These are phyloP conservation scores for Meloidogyne floridensis DNA, from an alignment of 1,140 invertebrate genomes.

Conservation along the genomic window DNA sequence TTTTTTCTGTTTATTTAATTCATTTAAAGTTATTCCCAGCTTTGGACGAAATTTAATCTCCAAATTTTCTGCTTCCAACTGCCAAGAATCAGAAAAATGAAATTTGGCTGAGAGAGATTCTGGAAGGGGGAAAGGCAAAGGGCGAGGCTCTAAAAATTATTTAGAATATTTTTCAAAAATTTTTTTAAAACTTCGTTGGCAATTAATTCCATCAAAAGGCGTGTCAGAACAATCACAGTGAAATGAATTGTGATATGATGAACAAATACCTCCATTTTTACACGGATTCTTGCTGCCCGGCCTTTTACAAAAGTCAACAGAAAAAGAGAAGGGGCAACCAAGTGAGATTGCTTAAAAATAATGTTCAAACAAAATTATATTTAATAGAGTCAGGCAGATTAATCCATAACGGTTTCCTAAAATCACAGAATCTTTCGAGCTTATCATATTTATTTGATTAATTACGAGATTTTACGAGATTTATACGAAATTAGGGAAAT, in stretches of 20 bases:
- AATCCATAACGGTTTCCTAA: too few relatives aligned
- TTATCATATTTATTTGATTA: too few relatives aligned
- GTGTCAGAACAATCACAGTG: constrained; percentile 91
- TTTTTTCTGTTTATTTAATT: constrained; percentile 71
- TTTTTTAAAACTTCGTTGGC: constrained; percentile 78
- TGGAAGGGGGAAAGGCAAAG: constrained; percentile 18
- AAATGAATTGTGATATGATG: constrained; percentile 92
- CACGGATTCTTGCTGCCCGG: constrained; percentile 85
- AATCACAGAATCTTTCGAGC: too few relatives aligned
- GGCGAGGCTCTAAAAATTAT: constrained; percentile 10
- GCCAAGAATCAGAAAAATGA: constrained; percentile 45
- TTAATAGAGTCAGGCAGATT: too few relatives aligned
- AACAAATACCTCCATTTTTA: constrained; percentile 83
- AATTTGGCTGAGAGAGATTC: not conserved
- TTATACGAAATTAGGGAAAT: too few relatives aligned
- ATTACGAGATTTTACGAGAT: too few relatives aligned
- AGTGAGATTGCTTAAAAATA: constrained; percentile 34
- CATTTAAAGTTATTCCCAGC: constrained; percentile 1
- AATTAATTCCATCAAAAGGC: constrained; percentile 84
- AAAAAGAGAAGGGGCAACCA: constrained; percentile 37
- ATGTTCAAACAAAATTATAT: too few relatives aligned
- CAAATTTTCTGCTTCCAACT: constrained; percentile 88
- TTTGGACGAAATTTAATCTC: constrained; percentile 77
- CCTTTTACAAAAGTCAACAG: constrained; percentile 68
- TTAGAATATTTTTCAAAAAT: not conserved